Evolutionary conservation across 2,888 invertebrate genomes (phyloP).

Genomic region (Uropetala carovei): DNA sequence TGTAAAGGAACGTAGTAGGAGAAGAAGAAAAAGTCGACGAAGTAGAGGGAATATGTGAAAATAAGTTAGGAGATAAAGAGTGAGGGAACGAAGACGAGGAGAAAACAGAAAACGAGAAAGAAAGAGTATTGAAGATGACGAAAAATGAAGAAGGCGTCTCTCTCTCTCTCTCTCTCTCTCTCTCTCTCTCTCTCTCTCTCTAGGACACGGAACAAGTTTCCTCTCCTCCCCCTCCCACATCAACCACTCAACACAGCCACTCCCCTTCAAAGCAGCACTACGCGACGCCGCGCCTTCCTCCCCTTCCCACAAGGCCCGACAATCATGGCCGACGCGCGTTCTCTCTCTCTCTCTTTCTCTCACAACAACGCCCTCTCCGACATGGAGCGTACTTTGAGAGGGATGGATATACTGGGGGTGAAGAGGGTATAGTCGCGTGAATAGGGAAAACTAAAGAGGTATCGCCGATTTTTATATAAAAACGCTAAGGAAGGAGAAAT

Average conservation of each 20-base stretch:
- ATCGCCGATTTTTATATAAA: no score
- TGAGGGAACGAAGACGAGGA: background rate
- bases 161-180: no score
- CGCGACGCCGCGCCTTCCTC: background rate
- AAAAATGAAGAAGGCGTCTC: conserved; percentile 9
- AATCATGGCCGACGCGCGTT: background rate
- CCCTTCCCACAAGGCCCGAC: background rate
- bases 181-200: no score
- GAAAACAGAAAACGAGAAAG: background rate
- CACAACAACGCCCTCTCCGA: no score
- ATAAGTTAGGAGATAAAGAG: background rate
- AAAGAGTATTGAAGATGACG: background rate
- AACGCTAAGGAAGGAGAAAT: no score
- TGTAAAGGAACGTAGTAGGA: no score
- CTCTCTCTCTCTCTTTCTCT: background rate
- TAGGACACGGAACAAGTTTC: conserved; percentile 12
- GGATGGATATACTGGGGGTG: no score
- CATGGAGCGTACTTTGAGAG: no score
- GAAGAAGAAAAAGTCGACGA: no score
- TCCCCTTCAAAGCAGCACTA: background rate
- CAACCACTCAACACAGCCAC: background rate
- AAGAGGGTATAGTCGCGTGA: no score
- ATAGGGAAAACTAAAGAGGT: no score
- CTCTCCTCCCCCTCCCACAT: background rate
- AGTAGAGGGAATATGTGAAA: background rate